Evolutionary conservation across 2,888 invertebrate genomes (phyloP), one percentile per base, ranked within the genome.

Genomic region (Scaptomyza caliginosa): DNA sequence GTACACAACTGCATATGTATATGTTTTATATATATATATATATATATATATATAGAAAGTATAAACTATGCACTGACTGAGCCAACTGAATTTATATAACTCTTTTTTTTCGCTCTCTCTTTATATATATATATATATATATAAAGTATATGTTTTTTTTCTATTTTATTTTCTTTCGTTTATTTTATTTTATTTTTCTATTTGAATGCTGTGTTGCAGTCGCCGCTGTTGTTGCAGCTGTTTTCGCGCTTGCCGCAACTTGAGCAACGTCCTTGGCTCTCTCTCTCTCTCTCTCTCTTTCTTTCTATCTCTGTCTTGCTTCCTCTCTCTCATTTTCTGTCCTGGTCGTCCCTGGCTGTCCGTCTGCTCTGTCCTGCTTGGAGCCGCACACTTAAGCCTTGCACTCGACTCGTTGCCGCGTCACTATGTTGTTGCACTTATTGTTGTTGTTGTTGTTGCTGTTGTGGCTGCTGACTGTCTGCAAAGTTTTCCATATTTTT

Each of bases 401-500:
- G 73, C 72, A 70, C 70, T 75, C 66, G 60, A 74, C 34, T 34
- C 57, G 59, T 26, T 57, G 57, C n/a, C 57, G 62, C 62, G 46
- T 50, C 38, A 43, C 49, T 49, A 60, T 67, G 63, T 59, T 62
- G 65, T 11, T 43, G 46, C 34, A 59, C 40, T 13, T 52, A 54
- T 30, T 50, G 52, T 10, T 55, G 51, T 16, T 57, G 66, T 11
- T 36, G 46, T n/a, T 81, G 58, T 16, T 77, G 52, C 46, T 71
- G 68, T 43, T 67, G 51, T 54, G 66, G 83, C 52, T 79, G 74
- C 77, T 68, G 80, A 57, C 86, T 80, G 81, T 82, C 81, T 82
- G 81, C 76, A 82, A 82, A 82, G 86, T 82, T 82, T 82, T 82
- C 82, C 84, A 82, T 82, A 82, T 87, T 87, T 87, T 82, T 80